Conservation (phyloP, 2,888 invertebrate genomes). For the Eupithecia subfuscata region DNA sequence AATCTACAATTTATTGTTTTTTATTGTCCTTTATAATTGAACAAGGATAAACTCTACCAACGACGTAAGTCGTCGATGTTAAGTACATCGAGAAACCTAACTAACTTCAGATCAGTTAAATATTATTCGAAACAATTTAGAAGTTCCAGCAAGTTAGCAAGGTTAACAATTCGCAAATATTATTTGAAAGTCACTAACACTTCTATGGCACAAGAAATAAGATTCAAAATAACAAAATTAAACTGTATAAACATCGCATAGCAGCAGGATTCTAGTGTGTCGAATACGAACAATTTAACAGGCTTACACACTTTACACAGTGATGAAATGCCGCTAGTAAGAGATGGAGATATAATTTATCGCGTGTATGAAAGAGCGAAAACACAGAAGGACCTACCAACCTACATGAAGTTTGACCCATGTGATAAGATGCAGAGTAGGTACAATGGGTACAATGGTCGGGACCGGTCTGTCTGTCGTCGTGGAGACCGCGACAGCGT, state of each 20-base stretch:
- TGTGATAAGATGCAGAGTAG: conserved; percentile 53
- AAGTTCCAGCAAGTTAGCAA: conserved; percentile 29
- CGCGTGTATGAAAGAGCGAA: conserved; percentile 46
- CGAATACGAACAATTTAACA: conserved; percentile 35
- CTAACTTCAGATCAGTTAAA: conserved; percentile 7
- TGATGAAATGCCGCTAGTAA: conserved; percentile 40
- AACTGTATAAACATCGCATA: conserved; percentile 26
- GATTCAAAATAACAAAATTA: conserved; percentile 24
- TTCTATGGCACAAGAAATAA: conserved; percentile 18
- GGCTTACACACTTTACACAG: conserved; percentile 36
- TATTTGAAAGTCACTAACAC: background rate
- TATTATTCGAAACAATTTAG: conserved; percentile 15
- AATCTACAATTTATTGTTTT: background rate
- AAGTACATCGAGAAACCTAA: background rate
- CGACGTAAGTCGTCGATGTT: no score
- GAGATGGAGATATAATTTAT: conserved; percentile 44
- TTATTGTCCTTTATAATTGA: background rate
- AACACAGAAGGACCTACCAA: conserved; percentile 39
- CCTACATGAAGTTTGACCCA: conserved; percentile 49
- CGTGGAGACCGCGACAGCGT: conserved; percentile 70
- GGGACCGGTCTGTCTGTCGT: conserved; percentile 73
- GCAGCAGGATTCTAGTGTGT: conserved; percentile 26
- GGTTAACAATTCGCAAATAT: conserved; percentile 18
- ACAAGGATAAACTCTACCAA: background rate
- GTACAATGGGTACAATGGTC: conserved; percentile 35